Evolutionary conservation across 92 coral and sea anemone genomes (phyloP).

Genomic region (Epizoanthus scotinus): DNA sequence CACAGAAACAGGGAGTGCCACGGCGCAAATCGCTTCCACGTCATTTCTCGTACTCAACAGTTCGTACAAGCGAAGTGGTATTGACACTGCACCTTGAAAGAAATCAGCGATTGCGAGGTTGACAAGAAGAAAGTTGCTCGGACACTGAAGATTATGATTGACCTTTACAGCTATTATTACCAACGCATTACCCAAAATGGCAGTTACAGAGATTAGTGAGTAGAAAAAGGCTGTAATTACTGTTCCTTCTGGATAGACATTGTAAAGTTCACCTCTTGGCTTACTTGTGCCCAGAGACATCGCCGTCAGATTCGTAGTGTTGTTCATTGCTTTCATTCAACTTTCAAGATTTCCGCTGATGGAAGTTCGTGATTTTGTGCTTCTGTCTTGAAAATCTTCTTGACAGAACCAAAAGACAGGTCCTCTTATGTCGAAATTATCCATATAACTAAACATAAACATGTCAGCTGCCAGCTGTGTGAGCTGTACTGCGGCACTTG

Average conservation of each 20-base stretch:
- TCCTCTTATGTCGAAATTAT: too few relatives aligned
- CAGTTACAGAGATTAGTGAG: slow-evolving; percentile 14
- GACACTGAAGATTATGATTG: slow-evolving; percentile 45
- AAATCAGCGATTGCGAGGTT: slow-evolving; percentile 72
- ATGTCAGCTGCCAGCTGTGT: too few relatives aligned
- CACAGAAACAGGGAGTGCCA: slow-evolving; percentile 58
- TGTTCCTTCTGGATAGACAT: neutral
- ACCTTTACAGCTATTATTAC: slow-evolving; percentile 51
- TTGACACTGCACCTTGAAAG: slow-evolving; percentile 64
- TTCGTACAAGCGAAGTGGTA: slow-evolving; percentile 64
- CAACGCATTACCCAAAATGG: slow-evolving; percentile 65
- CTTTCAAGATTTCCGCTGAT: too few relatives aligned
- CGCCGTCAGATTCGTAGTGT: neutral
- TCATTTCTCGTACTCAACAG: slow-evolving; percentile 23
- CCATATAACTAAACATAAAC: too few relatives aligned
- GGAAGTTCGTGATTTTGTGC: too few relatives aligned
- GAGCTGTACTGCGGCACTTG: too few relatives aligned
- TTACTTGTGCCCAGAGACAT: neutral
- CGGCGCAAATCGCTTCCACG: slow-evolving; percentile 42
- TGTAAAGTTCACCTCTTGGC: neutral
- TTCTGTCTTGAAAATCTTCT: too few relatives aligned
- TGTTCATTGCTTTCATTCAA: neutral
- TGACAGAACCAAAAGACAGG: too few relatives aligned
- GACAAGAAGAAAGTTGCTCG: slow-evolving; percentile 61
- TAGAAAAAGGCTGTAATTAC: neutral